Evolutionary conservation across 2,113 vertebrate genomes (phyloP), one percentile per base, ranked within the genome.

Genomic region (Aviceda subcristata): DNA sequence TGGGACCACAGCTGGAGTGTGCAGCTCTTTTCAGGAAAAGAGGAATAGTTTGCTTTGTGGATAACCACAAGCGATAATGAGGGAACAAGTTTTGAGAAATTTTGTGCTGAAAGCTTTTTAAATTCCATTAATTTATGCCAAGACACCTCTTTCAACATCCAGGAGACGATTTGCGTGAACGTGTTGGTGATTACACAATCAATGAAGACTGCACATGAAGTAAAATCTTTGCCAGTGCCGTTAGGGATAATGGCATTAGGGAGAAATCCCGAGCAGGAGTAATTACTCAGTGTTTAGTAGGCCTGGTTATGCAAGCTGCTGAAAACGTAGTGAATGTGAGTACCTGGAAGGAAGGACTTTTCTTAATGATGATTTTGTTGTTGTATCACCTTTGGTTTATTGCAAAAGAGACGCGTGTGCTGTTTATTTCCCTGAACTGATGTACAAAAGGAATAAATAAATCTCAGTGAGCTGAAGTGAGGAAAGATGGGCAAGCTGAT

Each of bases 221-320:
- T 30, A 83, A 83, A 93, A 57, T 66, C 62, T 94, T 94, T 92
- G 82, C 75, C 55, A 73, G 55, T 62, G 62, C 67, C 36, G 43
- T 83, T 90, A 86, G 71, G 64, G 60, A 78, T 92, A 94, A 94
- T 66, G 53, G 24, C 82, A 92, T 94, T 71, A 93, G 56, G 64
- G 66, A 95, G 51, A 91, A 93, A 86, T 83, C 72, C 79, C 2
- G 15, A 74, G 68, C 55, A 88, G 72, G 41, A n/a, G 46, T 86
- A 92, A 92, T 90, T 93, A 76, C 30, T 57, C 53, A 26, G 21
- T 81, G 38, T 80, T 95, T 48, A 80, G 59, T 29, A 80, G 23
- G n/a, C 23, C 41, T 86, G 24, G 78, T 88, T 92, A 50, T 86
- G 38, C 50, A 80, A 92, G 55, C 63, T 84, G 59, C 72, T 29